Percentiles rank a stretch among this genome's conserved stretches.
Evolutionary conservation across 1,140 invertebrate genomes (phyloP).

Genomic region (Hypsibius dujardini): DNA sequence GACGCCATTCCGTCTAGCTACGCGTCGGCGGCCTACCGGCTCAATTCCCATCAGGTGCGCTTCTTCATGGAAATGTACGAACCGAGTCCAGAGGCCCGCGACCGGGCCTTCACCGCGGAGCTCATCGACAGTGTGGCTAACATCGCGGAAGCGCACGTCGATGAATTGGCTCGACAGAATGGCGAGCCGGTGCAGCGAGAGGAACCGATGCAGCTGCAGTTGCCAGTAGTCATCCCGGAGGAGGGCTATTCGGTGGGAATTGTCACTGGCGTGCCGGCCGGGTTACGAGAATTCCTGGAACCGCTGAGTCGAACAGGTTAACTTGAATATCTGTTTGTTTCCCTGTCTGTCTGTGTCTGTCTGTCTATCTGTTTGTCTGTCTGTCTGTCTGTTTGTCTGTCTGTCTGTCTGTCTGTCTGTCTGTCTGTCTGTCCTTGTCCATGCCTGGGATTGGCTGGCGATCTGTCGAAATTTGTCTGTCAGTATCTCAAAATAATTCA

Average conservation of each 20-base stretch:
- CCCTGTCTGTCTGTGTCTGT: too few species aligned
- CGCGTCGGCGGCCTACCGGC: conserved; percentile 78
- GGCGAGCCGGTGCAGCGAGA: conserved; percentile 56
- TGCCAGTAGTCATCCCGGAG: conserved; percentile 79
- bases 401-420: too few species aligned
- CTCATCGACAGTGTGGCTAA: conserved; percentile 47
- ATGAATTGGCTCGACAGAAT: conserved; percentile 71
- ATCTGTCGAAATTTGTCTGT: too few species aligned
- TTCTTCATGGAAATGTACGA: conserved; percentile 66
- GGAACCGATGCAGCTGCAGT: conserved; percentile 68
- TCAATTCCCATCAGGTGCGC: conserved; percentile 84
- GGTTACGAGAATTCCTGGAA: conserved; percentile 70
- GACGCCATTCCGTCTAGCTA: conserved; percentile 63
- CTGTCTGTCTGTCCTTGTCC: too few species aligned
- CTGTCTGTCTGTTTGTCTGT: not conserved
- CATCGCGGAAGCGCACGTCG: conserved; percentile 78
- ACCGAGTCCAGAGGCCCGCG: conserved; percentile 41
- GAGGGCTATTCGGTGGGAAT: conserved; percentile 94
- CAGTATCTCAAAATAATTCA: too few species aligned
- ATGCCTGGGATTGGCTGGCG: too few species aligned
- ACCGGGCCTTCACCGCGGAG: conserved; percentile 42
- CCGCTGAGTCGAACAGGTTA: conserved; percentile 54
- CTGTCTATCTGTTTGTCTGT: not conserved
- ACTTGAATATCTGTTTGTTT: too few species aligned
- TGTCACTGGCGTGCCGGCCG: conserved; percentile 67